Evolutionary conservation across 2,113 vertebrate genomes (phyloP).

Genomic region (Eulacestoma nigropectus): DNA sequence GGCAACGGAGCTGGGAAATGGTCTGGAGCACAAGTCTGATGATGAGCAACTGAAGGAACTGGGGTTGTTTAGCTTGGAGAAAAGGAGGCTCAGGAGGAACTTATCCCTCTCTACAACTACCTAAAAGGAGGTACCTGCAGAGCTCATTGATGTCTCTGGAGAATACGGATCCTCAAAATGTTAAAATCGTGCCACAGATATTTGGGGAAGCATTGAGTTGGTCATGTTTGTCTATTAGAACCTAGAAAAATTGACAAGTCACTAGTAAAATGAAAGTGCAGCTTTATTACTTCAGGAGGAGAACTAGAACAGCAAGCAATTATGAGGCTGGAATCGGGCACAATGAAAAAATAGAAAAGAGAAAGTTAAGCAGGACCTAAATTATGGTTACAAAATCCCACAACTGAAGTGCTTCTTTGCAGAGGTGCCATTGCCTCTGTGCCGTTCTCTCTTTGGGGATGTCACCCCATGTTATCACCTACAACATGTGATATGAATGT

Average conservation of each 20-base stretch:
- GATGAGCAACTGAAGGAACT: not conserved
- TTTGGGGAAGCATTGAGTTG: not conserved
- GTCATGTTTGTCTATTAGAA: not conserved
- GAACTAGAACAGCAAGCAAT: not conserved
- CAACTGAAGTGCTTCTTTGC: not conserved
- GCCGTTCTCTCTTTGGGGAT: not conserved
- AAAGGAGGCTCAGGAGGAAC: not conserved
- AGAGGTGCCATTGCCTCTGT: not conserved
- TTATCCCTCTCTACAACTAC: not conserved
- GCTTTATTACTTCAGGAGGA: not conserved
- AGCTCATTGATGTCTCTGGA: not conserved
- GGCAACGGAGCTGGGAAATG: not conserved
- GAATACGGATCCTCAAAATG: not conserved
- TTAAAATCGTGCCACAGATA: not conserved
- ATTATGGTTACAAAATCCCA: not conserved
- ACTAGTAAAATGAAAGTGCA: not conserved
- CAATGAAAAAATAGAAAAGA: not conserved
- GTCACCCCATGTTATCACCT: not conserved
- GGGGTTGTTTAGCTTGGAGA: not conserved
- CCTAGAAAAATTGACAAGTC: not conserved
- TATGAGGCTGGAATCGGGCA: not conserved
- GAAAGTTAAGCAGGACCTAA: not conserved
- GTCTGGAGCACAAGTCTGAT: not conserved
- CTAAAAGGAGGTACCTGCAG: not conserved
- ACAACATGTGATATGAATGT: rapidly evolving